A percentile compares a stretch with the other conserved stretches of the same genome.
Conservation (phyloP, 2,113 vertebrate species). For the Upupa epops region DNA sequence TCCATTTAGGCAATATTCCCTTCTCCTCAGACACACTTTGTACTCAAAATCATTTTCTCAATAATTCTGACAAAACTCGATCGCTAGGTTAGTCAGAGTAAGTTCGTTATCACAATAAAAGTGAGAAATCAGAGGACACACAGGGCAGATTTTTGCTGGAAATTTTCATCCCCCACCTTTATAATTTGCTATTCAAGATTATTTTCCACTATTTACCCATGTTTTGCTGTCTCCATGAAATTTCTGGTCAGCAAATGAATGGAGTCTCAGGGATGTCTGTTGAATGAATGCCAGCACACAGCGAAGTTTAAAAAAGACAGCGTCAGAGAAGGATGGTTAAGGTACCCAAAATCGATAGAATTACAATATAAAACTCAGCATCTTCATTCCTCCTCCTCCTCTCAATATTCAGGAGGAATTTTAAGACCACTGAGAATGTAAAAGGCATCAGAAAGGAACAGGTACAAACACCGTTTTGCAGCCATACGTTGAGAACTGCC, state of each 20-base stretch:
- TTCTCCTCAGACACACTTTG: background rate
- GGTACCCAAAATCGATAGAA: background rate
- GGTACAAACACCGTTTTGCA: background rate
- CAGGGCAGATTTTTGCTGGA: background rate
- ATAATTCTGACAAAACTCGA: background rate
- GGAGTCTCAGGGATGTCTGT: background rate
- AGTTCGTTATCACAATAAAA: background rate
- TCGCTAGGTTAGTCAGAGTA: background rate
- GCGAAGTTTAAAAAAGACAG: background rate
- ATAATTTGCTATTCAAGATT: background rate
- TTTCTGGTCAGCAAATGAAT: background rate
- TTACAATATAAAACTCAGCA: background rate
- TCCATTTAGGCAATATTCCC: background rate
- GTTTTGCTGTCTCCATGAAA: background rate
- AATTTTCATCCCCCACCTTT: background rate
- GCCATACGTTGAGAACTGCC: background rate
- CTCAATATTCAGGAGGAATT: background rate
- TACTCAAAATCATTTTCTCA: background rate
- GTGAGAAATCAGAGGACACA: background rate
- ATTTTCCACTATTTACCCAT: background rate
- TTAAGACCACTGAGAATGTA: background rate
- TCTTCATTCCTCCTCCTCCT: background rate
- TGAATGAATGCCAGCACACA: background rate
- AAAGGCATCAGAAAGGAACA: background rate
- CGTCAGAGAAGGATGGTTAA: background rate